Conservation (phyloP, 2,113 vertebrate species). For the Struthidea cinerea region DNA sequence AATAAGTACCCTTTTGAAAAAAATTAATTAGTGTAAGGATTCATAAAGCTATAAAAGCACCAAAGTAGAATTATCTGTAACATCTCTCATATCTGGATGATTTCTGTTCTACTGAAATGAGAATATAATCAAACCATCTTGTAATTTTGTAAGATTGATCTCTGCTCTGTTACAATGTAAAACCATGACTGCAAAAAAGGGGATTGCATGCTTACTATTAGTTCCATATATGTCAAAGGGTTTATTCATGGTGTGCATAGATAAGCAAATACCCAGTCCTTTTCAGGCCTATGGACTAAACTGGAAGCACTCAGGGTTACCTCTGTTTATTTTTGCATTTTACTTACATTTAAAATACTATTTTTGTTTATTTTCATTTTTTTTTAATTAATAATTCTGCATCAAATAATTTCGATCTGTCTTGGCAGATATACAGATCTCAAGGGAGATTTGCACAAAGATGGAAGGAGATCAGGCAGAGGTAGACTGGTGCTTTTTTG, state of each 20-base stretch:
- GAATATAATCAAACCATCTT: neutral
- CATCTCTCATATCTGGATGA: neutral
- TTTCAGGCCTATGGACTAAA: neutral
- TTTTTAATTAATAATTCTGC: neutral
- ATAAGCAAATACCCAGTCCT: neutral
- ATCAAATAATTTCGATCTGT: neutral
- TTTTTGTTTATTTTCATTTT: fast-evolving
- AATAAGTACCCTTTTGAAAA: neutral
- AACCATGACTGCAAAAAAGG: neutral
- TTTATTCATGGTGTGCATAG: neutral
- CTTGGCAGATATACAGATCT: neutral
- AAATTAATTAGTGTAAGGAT: neutral
- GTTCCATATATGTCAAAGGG: neutral
- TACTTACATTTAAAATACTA: neutral
- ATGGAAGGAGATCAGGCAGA: neutral
- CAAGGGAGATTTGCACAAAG: neutral
- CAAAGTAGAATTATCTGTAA: neutral
- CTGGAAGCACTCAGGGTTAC: neutral
- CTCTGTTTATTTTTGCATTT: neutral
- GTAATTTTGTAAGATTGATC: neutral
- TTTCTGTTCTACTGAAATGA: neutral
- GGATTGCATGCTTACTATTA: neutral
- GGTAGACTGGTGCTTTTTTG: neutral
- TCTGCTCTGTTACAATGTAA: neutral
- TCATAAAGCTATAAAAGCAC: neutral